Percentiles rank a stretch among this genome's conserved stretches.
Conservation (phyloP, 1,140 invertebrate genomes). For the Scaptomyza pallida region DNA sequence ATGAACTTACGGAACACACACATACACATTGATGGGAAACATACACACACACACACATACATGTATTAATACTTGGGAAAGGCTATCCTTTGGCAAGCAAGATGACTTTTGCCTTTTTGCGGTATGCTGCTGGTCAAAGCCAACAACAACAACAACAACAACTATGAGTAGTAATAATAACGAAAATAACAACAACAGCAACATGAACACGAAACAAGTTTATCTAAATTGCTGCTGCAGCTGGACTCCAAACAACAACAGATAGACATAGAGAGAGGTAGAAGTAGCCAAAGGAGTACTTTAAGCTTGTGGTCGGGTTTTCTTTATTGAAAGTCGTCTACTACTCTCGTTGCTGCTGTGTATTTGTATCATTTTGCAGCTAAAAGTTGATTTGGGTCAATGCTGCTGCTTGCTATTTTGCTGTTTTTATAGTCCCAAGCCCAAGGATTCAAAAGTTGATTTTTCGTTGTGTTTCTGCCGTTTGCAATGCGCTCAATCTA, state of each 20-base stretch:
- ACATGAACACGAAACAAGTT: slow-evolving; percentile 66
- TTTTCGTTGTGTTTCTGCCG: slow-evolving; percentile 16
- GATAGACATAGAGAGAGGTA: too few species aligned
- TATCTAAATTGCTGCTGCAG: slow-evolving; percentile 74
- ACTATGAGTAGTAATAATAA: slow-evolving; percentile 14
- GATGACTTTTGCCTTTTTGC: slow-evolving; percentile 80
- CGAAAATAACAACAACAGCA: slow-evolving; percentile 27
- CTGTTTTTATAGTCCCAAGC: slow-evolving; percentile 54
- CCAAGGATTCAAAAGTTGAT: slow-evolving; percentile 38
- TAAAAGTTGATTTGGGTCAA: slow-evolving; percentile 74
- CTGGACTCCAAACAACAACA: not conserved
- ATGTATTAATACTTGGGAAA: slow-evolving; percentile 9
- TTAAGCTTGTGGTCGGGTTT: slow-evolving; percentile 52
- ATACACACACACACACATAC: slow-evolving; percentile 11
- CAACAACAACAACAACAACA: slow-evolving; percentile 31
- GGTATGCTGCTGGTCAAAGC: slow-evolving; percentile 64
- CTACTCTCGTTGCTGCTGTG: slow-evolving; percentile 1
- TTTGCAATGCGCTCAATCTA: too few species aligned
- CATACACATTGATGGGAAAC: slow-evolving; percentile 9
- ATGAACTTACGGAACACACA: slow-evolving; percentile 62
- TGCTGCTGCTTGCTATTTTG: slow-evolving; percentile 67
- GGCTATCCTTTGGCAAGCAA: slow-evolving; percentile 19
- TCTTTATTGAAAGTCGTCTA: slow-evolving; percentile 21
- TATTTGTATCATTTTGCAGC: slow-evolving; percentile 41
- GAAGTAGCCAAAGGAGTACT: slow-evolving; percentile 19